Base-by-base conservation (phyloP, 1,140 invertebrate species). In the Bombus impatiens region DNA sequence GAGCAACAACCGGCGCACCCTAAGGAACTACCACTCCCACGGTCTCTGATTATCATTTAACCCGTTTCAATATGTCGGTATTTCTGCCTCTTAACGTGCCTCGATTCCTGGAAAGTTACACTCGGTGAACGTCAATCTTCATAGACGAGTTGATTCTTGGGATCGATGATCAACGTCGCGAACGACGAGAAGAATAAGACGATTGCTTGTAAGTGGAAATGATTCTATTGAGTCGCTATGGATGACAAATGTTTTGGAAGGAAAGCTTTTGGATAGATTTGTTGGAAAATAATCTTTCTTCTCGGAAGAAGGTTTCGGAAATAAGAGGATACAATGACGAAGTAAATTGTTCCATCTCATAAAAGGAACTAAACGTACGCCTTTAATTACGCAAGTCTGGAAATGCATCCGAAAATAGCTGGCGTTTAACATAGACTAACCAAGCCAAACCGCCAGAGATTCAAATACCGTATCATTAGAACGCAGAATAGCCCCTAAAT, bases 1-100 rank as follows among this genome's bases (percentile, higher is more conserved):
- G 74, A 79, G 67, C 42, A 62, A 87, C 81, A 78, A 81, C 76
- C 84, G 86, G 78, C 72, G 72, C 72, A 72, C 84, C 78, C 85
- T 81, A 79, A 77, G 59, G 13, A 57, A 57, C 44, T 57, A 28
- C 47, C 76, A 78, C 75, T 84, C 82, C 65, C 76, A 83, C 82
- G 82, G 75, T 78, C 47, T 18, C 40, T 67, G 37, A 75, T 82
- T 75, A 75, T 82, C 71, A n/a, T 84, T 70, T 47, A 53, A 42
- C 42, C 35, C 57, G 77, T 84, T 85, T 72, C 76, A 72, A 80
- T 78, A 68, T 42, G 44, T 18, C 37, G 68, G 74, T 86, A 35
- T 67, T 67, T 37, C 32, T 37, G 28, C 10, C 68, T 71, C 47
- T 81, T 71, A 57, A 57, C 68, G 44, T 42, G 28, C 59, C 25